phyloP scores from a whole-genome alignment of 2,797 vertebrate genomes.

The Artibeus jamaicensis region DNA sequence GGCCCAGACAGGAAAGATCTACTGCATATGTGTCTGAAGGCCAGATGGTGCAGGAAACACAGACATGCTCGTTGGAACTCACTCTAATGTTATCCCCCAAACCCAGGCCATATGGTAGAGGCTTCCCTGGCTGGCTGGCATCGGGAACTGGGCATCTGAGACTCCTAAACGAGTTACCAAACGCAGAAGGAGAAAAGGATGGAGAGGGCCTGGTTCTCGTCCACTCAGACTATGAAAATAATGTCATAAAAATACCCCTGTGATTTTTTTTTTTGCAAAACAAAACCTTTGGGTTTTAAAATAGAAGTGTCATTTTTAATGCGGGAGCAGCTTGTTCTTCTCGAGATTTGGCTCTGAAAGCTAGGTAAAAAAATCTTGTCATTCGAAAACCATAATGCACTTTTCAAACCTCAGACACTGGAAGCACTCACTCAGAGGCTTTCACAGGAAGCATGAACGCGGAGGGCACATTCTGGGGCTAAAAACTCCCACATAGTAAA shows the following conservation, averaged over 20 bases:
- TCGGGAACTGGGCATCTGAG: background rate
- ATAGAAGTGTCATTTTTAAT: conserved; percentile 38
- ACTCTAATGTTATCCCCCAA: background rate
- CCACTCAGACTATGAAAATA: background rate
- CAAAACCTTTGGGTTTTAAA: conserved; percentile 34
- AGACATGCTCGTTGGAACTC: conserved; percentile 16
- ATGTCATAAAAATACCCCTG: background rate
- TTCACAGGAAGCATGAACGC: background rate
- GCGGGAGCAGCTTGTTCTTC: conserved; percentile 5
- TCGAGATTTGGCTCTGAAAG: background rate
- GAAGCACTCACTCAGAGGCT: background rate
- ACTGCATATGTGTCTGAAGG: background rate
- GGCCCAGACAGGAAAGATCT: background rate
- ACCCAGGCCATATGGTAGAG: conserved; percentile 21
- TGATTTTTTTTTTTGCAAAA: conserved; percentile 29
- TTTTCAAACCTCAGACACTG: background rate
- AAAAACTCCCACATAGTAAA: background rate
- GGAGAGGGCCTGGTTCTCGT: background rate
- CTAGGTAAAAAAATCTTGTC: background rate
- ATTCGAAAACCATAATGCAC: background rate
- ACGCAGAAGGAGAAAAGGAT: background rate
- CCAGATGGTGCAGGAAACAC: conserved; percentile 42
- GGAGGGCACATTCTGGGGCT: background rate
- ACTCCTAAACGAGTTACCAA: background rate
- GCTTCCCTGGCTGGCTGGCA: background rate